Evolutionary conservation across 1,140 invertebrate species (phyloP).

Genomic region (Drosophila leontia): DNA sequence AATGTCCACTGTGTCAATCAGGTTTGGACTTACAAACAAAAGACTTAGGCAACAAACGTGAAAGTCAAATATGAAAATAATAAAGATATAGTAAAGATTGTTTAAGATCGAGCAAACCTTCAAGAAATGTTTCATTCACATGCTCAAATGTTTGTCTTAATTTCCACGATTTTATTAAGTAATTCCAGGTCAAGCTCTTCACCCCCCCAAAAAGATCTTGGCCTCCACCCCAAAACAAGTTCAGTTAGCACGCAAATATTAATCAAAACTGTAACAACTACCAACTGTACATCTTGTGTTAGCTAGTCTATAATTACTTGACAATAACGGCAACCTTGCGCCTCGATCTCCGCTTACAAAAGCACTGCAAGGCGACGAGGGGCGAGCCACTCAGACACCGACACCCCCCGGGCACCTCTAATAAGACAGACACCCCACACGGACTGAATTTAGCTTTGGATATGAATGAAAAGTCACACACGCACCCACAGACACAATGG

Average conservation of each 20-base stretch:
- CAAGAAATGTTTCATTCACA: neutral
- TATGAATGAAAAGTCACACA: slow-evolving; percentile 72
- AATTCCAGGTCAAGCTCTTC: slow-evolving; percentile 8
- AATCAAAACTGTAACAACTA: slow-evolving; percentile 45
- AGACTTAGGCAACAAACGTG: slow-evolving; percentile 65
- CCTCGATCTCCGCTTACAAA: slow-evolving; percentile 68
- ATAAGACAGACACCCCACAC: slow-evolving; percentile 21
- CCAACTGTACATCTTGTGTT: slow-evolving; percentile 57
- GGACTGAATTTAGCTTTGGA: slow-evolving; percentile 47
- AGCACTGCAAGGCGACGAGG: slow-evolving; percentile 23
- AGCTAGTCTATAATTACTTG: slow-evolving; percentile 74
- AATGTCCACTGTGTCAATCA: slow-evolving; percentile 30
- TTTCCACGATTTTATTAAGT: neutral
- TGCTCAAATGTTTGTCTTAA: neutral
- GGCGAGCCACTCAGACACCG: slow-evolving; percentile 9
- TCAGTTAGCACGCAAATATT: slow-evolving; percentile 28
- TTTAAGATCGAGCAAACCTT: neutral
- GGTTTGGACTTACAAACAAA: slow-evolving; percentile 41
- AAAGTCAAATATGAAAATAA: slow-evolving; percentile 15
- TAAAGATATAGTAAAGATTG: neutral
- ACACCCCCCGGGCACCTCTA: slow-evolving; percentile 7
- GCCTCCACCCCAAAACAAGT: slow-evolving; percentile 26
- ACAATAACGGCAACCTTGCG: slow-evolving; percentile 81
- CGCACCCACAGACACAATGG: slow-evolving; percentile 43
- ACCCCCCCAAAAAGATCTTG: slow-evolving; percentile 9